phyloP scores from a whole-genome alignment of 2,113 vertebrate species.

The Siniperca chuatsi region DNA sequence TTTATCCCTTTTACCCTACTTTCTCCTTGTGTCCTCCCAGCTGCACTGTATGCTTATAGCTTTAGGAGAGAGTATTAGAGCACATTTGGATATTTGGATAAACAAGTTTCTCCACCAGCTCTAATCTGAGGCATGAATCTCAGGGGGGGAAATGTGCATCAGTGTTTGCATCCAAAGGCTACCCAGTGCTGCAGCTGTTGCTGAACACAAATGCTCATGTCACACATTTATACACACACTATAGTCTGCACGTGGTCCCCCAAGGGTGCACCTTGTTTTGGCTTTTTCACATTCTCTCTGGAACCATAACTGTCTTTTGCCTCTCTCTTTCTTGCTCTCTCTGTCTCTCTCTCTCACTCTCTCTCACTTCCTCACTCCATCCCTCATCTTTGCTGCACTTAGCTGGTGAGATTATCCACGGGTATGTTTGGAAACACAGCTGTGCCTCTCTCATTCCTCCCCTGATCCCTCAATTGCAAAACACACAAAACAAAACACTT shows the following conservation, averaged over 20 bases:
- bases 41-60: slow-evolving; percentile 6
- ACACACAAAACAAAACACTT: slow-evolving; percentile 40
- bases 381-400: slow-evolving; percentile 24
- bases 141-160: slow-evolving; percentile 50
- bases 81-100: slow-evolving; percentile 55
- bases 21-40: not conserved
- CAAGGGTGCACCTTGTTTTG: slow-evolving; percentile 41
- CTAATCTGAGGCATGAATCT: slow-evolving; percentile 66
- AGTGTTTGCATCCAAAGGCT: slow-evolving; percentile 39
- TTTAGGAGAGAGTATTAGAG: slow-evolving; percentile 22
- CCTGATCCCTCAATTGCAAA: slow-evolving; percentile 43
- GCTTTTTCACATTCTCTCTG: slow-evolving; percentile 35
- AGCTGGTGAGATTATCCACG: slow-evolving; percentile 71
- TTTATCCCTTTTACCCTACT: slow-evolving; percentile 63
- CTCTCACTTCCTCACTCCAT: not conserved
- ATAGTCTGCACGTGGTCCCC: slow-evolving; percentile 42
- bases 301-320: slow-evolving; percentile 6
- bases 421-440: slow-evolving; percentile 80
- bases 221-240: slow-evolving; percentile 59
- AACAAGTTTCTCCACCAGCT: slow-evolving; percentile 50
- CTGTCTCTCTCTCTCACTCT: slow-evolving; percentile 3
- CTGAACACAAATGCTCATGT: slow-evolving; percentile 35
- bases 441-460: slow-evolving; percentile 64
- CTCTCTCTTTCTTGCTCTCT: not conserved
- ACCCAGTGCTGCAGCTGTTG: slow-evolving; percentile 59